Conservation (phyloP, 2,888 invertebrate species). For the Brenthis daphne region DNA sequence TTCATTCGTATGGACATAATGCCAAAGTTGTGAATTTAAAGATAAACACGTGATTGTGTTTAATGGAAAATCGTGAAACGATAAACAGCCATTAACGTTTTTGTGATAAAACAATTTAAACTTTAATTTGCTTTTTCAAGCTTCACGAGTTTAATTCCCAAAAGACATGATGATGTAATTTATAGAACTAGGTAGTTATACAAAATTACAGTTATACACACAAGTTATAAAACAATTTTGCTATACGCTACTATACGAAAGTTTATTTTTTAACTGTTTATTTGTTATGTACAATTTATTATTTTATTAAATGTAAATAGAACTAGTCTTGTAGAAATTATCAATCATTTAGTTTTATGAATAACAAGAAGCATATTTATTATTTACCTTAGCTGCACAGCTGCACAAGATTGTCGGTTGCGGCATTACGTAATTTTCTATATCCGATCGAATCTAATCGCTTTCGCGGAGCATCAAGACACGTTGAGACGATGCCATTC, state of each 20-base stretch:
- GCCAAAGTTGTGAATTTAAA: constrained; percentile 42
- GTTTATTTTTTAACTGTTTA: neutral
- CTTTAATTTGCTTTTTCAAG: constrained; percentile 15
- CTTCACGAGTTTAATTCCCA: neutral
- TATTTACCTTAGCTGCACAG: constrained; percentile 38
- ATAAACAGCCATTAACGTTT: constrained; percentile 14
- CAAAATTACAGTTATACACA: neutral
- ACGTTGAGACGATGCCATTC: constrained; percentile 47
- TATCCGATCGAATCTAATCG: constrained; percentile 68
- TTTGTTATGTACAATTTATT: neutral
- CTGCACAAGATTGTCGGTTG: constrained; percentile 58
- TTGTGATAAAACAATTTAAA: constrained; percentile 23
- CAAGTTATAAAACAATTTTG: neutral
- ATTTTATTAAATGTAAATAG: neutral
- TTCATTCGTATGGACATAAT: constrained; percentile 46
- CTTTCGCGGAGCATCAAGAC: constrained; percentile 47
- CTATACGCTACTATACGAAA: neutral
- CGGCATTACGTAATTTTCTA: constrained; percentile 64
- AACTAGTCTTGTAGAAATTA: neutral
- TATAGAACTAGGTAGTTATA: constrained; percentile 9
- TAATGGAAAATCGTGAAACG: constrained; percentile 9
- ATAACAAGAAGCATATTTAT: constrained; percentile 5
- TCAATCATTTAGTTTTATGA: neutral
- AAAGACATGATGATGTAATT: constrained; percentile 1
- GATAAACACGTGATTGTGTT: constrained; percentile 28